Evolutionary conservation across 2,888 invertebrate genomes (phyloP).

Genomic region (Monoplex corrugatus): DNA sequence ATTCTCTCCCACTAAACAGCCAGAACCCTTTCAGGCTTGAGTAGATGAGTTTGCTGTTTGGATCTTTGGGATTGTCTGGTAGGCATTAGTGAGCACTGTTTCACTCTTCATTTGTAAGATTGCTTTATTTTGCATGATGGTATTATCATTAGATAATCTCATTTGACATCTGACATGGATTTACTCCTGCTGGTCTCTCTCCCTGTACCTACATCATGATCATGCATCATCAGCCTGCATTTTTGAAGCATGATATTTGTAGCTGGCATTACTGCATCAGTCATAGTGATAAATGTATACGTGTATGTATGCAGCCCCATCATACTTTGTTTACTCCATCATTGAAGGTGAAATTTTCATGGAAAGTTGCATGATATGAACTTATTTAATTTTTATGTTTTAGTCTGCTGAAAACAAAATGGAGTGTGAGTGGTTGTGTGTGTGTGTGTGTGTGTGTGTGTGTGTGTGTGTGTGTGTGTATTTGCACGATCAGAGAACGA

Average conservation of each 20-base stretch:
- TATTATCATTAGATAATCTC: background rate
- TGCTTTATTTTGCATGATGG: background rate
- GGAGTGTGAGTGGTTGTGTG: background rate
- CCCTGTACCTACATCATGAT: background rate
- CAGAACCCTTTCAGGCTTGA: too few relatives aligned
- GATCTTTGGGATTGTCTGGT: background rate
- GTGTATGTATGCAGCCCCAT: too few relatives aligned
- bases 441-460: background rate
- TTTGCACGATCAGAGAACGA: too few relatives aligned
- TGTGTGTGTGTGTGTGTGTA: background rate
- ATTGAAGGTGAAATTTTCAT: background rate
- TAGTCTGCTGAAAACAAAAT: background rate
- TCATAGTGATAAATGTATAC: too few relatives aligned
- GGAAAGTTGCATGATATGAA: background rate
- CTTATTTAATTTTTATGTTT: background rate
- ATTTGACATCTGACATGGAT: background rate
- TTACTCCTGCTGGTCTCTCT: background rate
- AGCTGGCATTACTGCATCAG: too few relatives aligned
- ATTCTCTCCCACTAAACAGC: too few relatives aligned
- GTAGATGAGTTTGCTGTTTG: background rate
- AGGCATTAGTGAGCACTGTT: background rate
- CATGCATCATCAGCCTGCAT: background rate
- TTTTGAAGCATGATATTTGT: too few relatives aligned
- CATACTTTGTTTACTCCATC: background rate
- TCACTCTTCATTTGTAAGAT: background rate